Conservation (phyloP, 1,140 invertebrate genomes). For the Drosophila suzukii region DNA sequence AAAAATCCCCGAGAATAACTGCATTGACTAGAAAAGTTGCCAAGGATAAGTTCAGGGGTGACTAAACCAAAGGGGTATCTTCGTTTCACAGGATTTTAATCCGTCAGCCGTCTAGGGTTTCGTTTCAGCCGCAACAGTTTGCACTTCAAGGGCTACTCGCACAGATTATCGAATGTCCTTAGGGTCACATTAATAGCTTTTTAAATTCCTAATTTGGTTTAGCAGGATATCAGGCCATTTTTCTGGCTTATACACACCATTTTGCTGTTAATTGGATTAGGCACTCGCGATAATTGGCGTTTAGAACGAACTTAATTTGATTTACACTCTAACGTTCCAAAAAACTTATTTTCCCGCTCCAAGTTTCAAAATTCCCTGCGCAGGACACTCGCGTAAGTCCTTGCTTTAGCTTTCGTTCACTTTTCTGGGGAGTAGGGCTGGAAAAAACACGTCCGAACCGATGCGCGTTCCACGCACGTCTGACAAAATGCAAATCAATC, state of each 20-base stretch:
- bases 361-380: constrained; percentile 4
- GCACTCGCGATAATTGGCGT: constrained; percentile 64
- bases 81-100: constrained; percentile 21
- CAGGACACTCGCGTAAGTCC: constrained; percentile 39
- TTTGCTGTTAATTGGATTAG: constrained; percentile 75
- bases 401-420: constrained; percentile 7
- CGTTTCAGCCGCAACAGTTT: constrained; percentile 1
- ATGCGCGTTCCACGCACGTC: constrained; percentile 75
- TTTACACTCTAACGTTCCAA: constrained; percentile 19
- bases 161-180: constrained; percentile 49
- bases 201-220: constrained; percentile 4
- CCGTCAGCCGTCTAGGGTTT: constrained; percentile 18
- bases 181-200: not conserved
- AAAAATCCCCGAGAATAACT: constrained; percentile 3
- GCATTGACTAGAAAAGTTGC: not conserved
- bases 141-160: constrained; percentile 54
- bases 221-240: constrained; percentile 9
- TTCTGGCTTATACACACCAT: constrained; percentile 62
- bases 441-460: constrained; percentile 77
- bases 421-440: constrained; percentile 16
- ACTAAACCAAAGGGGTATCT: constrained; percentile 25
- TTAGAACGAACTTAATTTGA: constrained; percentile 54
- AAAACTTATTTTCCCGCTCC: constrained; percentile 7
- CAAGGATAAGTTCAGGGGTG: constrained; percentile 10
- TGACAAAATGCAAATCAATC: constrained; percentile 75